phyloP scores from a whole-genome alignment of 2,113 vertebrate genomes.

The Potamarius usumacintae region DNA sequence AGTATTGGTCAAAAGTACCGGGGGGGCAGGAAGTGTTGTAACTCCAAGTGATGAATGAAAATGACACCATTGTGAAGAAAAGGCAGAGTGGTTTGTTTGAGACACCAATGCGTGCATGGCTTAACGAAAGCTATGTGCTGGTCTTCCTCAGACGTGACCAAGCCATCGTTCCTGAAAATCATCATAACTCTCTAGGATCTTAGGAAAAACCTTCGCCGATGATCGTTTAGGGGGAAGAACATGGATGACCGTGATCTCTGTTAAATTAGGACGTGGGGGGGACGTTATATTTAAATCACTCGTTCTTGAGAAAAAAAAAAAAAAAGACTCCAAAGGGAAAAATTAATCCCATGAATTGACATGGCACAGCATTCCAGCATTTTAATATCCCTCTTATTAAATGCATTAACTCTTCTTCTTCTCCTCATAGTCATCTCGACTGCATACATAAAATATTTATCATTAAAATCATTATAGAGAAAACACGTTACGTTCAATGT shows the following conservation, averaged over 20 bases:
- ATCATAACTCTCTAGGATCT: background rate
- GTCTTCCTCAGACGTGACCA: background rate
- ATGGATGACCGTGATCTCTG: too few relatives aligned
- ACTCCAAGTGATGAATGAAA: too few relatives aligned
- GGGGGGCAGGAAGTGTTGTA: too few relatives aligned
- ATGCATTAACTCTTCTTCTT: background rate
- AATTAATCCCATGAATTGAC: background rate
- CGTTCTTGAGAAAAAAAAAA: background rate
- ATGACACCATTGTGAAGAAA: too few relatives aligned
- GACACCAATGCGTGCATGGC: background rate
- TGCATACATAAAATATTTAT: conserved; percentile 45
- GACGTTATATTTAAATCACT: background rate
- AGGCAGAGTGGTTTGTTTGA: background rate
- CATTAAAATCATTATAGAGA: conserved; percentile 16
- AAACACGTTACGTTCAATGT: conserved; percentile 12
- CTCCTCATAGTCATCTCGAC: conserved; percentile 14
- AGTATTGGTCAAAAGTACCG: background rate
- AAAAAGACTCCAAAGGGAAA: background rate
- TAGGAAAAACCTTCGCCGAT: background rate
- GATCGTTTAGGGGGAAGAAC: background rate
- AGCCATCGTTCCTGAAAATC: background rate
- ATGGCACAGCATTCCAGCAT: conserved; percentile 24
- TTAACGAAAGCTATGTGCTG: background rate
- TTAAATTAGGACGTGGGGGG: too few relatives aligned
- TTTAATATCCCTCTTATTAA: conserved; percentile 20